These are phyloP conservation scores for Calypte anna DNA, from an alignment of 2,113 vertebrate genomes.

Conservation along the genomic window DNA sequence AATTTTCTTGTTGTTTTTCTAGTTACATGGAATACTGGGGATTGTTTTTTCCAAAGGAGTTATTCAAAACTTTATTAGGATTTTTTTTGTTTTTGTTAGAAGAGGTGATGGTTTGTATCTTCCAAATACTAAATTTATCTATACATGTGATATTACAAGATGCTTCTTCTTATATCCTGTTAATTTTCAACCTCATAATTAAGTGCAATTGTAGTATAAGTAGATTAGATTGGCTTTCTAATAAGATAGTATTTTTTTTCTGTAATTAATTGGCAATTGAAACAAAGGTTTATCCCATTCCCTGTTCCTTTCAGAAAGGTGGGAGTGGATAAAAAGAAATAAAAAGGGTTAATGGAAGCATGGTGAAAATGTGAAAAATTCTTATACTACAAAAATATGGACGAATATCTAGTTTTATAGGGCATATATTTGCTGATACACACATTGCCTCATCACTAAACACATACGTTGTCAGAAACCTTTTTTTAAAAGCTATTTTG, in stretches of 20 bases:
- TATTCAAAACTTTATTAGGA: neutral
- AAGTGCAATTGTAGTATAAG: neutral
- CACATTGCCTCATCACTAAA: neutral
- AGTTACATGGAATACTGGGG: neutral
- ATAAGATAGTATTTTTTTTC: neutral
- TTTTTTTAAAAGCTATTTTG: neutral
- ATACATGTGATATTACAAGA: neutral
- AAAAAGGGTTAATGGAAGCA: neutral
- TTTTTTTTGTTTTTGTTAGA: neutral
- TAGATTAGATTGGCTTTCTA: neutral
- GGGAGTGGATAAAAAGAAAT: neutral
- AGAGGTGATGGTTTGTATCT: neutral
- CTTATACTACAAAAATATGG: neutral
- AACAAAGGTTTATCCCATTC: neutral
- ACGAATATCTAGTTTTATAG: neutral
- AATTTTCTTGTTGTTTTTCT: neutral
- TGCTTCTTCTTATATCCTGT: neutral
- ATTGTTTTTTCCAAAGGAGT: neutral
- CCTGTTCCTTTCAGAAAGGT: neutral
- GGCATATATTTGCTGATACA: neutral
- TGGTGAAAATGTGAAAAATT: neutral
- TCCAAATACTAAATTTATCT: neutral
- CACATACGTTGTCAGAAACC: neutral
- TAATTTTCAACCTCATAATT: neutral
- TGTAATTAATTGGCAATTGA: neutral